Base-by-base conservation (phyloP, 2,888 invertebrate genomes). In the Baccha elongata region DNA sequence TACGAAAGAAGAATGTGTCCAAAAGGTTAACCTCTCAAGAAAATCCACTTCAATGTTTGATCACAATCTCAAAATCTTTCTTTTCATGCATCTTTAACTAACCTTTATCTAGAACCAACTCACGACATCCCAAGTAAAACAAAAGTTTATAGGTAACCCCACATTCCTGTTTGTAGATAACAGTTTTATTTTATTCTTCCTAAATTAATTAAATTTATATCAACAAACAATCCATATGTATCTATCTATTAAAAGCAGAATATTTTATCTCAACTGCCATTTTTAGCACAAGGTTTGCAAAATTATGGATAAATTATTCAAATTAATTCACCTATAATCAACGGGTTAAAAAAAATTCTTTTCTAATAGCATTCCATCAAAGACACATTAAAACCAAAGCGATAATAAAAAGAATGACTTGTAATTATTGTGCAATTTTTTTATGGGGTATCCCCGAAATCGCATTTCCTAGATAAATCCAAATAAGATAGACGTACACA, bases 391-490 rank as follows among this genome's bases (percentile, higher is more conserved):
- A 17, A 52, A 15, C 13, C 13, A 13, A 48, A n/a, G 23, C 26
- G 15, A 11, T 11, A 50, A 23, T 13, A 23, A 13, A 4, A 17
- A 35, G 40, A 55, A 21, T n/a, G 13, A 40, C n/a, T 7, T 4
- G n/a, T 2, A 46, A n/a, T n/a, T 1, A 19, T 19, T 37, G 37
- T 8, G 3, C 13, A n/a, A 35, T 19, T 4, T 6, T 46, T n/a
- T 13, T 26, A 4, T 10, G 10, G 52, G 52, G 32, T 53, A 55
- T 37, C 55, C 37, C 37, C 55, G 37, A 53, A 60, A 60, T 29
- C 6, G 13, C 44, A 44, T 29, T 44, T 60, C 44, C 60, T 29
- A 44, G 42, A 60, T 44, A 29, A 44, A 44, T 60, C 10, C 3
- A 26, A 60, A 8, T 15, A 29, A 42, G 60, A 29, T 19, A 44